phyloP scores from a whole-genome alignment of 2,888 invertebrate species.

The Tachina fera region DNA sequence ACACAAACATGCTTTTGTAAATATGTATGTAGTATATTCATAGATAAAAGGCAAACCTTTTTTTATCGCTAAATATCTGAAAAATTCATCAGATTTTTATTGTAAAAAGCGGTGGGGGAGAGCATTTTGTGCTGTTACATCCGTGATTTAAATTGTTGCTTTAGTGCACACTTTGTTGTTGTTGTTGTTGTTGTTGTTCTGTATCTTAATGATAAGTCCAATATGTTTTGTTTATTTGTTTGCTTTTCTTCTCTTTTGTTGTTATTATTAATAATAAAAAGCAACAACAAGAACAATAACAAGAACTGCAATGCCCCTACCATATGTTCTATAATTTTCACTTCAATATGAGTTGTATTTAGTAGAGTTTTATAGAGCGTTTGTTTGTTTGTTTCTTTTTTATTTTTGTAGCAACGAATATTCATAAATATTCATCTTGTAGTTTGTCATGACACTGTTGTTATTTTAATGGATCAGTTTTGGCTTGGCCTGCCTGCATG shows the following conservation, averaged over 20 bases:
- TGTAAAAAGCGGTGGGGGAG: neutral
- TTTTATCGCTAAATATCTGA: slow-evolving; percentile 9
- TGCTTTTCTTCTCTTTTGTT: neutral
- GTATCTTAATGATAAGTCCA: slow-evolving; percentile 48
- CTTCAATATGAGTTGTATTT: slow-evolving; percentile 17
- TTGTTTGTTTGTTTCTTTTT: neutral
- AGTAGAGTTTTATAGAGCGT: slow-evolving; percentile 43
- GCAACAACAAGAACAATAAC: neutral
- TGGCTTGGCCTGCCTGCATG: neutral
- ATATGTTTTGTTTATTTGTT: slow-evolving; percentile 53
- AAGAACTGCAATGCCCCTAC: neutral
- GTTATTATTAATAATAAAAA: slow-evolving; percentile 35
- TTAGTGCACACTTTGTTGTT: neutral
- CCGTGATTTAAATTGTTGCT: slow-evolving; percentile 34
- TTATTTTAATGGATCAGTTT: slow-evolving; percentile 61
- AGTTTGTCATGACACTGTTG: slow-evolving; percentile 59
- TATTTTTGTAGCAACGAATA: neutral
- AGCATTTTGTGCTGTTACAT: slow-evolving; percentile 18
- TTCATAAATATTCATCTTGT: slow-evolving; percentile 29
- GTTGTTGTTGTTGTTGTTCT: neutral
- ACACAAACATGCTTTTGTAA: too few relatives aligned
- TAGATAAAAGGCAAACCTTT: slow-evolving; percentile 7
- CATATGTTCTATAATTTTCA: slow-evolving; percentile 56
- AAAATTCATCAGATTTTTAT: slow-evolving; percentile 5
- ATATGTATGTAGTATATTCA: too few relatives aligned